Conservation (phyloP, 2,888 invertebrate species). For the Gastracanthus pulcherrimus region DNA sequence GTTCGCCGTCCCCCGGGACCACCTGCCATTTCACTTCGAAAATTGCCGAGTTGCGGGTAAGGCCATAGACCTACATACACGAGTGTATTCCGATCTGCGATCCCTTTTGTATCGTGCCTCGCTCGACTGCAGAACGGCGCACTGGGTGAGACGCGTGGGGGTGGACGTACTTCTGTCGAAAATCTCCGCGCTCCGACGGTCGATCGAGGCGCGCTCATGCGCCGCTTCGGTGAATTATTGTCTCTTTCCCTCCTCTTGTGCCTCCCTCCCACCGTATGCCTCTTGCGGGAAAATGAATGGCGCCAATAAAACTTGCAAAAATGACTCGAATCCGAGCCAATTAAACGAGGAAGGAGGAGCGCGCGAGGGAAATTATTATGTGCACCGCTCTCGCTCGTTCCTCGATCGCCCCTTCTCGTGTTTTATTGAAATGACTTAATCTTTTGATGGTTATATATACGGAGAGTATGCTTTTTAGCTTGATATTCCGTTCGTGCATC, state of each 20-base stretch:
- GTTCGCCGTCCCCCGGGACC: neutral
- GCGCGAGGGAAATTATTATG: neutral
- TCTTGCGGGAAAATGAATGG: neutral
- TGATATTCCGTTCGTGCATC: neutral
- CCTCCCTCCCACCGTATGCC: neutral
- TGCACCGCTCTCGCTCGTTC: neutral
- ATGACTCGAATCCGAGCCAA: neutral
- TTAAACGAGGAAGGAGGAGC: neutral
- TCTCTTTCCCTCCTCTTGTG: neutral
- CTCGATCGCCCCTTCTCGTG: neutral
- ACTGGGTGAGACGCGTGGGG: neutral
- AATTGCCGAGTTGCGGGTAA: constrained; percentile 18
- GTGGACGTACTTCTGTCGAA: neutral
- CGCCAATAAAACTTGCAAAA: constrained; percentile 3
- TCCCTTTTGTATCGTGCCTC: neutral
- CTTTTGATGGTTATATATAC: neutral
- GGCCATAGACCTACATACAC: no score
- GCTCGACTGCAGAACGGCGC: neutral
- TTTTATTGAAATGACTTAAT: constrained; percentile 7
- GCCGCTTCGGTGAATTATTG: neutral
- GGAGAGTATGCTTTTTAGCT: neutral
- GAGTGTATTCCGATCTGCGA: no score
- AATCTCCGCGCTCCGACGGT: neutral
- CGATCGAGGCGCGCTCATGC: neutral
- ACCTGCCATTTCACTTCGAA: constrained; percentile 20